These are phyloP conservation scores for Clangula hyemalis DNA, from an alignment of 2,797 vertebrate species.

Conservation along the genomic window DNA sequence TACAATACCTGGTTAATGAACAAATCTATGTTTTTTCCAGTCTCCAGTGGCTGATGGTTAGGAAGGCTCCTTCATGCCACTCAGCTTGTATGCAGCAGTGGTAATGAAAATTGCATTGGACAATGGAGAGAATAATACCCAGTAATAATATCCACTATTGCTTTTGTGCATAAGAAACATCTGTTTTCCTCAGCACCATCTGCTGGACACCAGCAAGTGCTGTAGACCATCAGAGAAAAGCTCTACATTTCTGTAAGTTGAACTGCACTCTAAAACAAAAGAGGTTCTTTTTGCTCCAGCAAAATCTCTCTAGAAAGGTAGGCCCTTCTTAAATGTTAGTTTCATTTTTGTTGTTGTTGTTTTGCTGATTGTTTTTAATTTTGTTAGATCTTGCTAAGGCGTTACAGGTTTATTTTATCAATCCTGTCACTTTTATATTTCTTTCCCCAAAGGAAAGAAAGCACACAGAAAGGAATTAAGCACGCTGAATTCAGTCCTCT, in stretches of 20 bases:
- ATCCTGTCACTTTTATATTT: not conserved
- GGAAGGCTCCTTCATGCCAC: not conserved
- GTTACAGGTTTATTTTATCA: not conserved
- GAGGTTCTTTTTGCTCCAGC: not conserved
- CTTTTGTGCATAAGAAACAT: not conserved
- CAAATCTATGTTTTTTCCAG: not conserved
- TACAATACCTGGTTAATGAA: not conserved
- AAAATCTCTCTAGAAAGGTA: not conserved
- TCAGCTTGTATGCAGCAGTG: not conserved
- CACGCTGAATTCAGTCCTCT: not conserved
- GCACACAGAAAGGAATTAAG: not conserved
- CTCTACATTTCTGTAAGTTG: not conserved
- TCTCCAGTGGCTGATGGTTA: not conserved
- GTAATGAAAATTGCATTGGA: not conserved
- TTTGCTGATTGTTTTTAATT: not conserved
- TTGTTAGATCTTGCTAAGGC: too few relatives aligned
- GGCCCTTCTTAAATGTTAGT: not conserved
- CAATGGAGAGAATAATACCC: not conserved
- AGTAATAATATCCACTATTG: not conserved
- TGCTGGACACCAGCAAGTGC: not conserved
- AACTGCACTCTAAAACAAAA: not conserved
- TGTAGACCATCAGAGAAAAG: not conserved
- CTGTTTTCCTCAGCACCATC: not conserved
- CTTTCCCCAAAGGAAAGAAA: not conserved
- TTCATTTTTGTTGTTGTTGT: too few relatives aligned